These are phyloP conservation scores for Danio tinwini DNA, from an alignment of 2,797 vertebrate genomes.

Conservation along the genomic window DNA sequence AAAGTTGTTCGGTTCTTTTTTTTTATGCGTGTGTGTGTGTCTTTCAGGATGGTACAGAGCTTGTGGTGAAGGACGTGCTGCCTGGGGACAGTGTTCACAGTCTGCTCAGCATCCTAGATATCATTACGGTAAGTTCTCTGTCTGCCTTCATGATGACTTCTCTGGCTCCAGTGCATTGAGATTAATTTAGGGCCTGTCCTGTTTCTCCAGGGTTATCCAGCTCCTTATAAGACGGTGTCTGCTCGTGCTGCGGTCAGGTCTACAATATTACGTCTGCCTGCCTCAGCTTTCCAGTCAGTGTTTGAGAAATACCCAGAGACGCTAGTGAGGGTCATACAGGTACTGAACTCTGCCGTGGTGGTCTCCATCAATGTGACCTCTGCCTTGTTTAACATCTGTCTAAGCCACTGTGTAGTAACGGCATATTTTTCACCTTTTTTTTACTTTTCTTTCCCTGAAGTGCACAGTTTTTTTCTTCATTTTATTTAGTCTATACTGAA, in stretches of 20 bases:
- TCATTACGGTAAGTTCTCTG: slow-evolving; percentile 88
- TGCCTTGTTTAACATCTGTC: slow-evolving; percentile 4
- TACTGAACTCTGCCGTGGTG: slow-evolving; percentile 52
- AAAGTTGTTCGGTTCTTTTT: not conserved
- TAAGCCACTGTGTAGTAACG: not conserved
- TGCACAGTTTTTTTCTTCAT: too few relatives aligned
- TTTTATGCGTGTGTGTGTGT: not conserved
- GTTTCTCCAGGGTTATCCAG: slow-evolving; percentile 85
- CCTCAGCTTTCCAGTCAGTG: slow-evolving; percentile 89
- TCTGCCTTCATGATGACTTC: slow-evolving; percentile 4
- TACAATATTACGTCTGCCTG: slow-evolving; percentile 89
- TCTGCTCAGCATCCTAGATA: slow-evolving; percentile 94
- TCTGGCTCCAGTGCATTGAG: slow-evolving; percentile 3
- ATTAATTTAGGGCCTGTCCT: not conserved
- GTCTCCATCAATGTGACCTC: not conserved
- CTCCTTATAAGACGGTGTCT: slow-evolving; percentile 90
- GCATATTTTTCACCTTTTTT: not conserved
- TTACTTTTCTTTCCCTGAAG: not conserved
- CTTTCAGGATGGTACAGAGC: slow-evolving; percentile 88
- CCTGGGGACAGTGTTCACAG: slow-evolving; percentile 97
- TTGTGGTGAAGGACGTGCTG: slow-evolving; percentile 92
- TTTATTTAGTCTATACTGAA: too few relatives aligned
- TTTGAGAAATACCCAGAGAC: slow-evolving; percentile 96
- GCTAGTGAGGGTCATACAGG: slow-evolving; percentile 94
- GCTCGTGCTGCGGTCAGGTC: slow-evolving; percentile 85